Conservation (phyloP, 2,888 invertebrate species). For the Fabriciana adippe region DNA sequence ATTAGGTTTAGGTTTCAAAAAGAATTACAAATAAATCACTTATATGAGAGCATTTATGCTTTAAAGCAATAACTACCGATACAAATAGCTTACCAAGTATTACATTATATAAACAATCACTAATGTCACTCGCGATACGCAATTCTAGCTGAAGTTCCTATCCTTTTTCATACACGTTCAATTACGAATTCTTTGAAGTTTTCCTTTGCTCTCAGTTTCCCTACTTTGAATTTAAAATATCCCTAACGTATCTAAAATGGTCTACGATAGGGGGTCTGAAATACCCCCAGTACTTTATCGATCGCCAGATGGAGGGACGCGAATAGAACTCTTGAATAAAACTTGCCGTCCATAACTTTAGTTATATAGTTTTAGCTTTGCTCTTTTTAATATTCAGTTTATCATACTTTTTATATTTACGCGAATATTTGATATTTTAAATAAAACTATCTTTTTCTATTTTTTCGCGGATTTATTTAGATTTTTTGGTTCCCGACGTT, state of each 20-base stretch:
- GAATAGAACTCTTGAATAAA: constrained; percentile 23
- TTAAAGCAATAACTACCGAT: neutral
- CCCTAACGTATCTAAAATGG: constrained; percentile 27
- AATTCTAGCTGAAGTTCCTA: constrained; percentile 1
- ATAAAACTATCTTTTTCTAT: no score
- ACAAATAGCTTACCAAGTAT: neutral
- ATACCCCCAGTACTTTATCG: constrained; percentile 28
- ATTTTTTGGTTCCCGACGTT: no score
- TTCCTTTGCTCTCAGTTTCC: constrained; percentile 20
- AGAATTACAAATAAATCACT: no score
- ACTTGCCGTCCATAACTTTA: neutral
- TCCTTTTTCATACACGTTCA: constrained; percentile 16
- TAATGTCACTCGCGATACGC: neutral
- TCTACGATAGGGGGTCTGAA: constrained; percentile 24
- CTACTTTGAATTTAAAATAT: constrained; percentile 37
- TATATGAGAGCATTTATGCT: no score
- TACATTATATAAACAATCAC: constrained; percentile 13
- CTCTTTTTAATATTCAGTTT: neutral
- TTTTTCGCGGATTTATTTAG: no score
- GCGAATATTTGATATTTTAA: no score
- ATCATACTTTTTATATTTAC: no score
- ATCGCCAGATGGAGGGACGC: constrained; percentile 12
- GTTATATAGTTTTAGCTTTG: neutral
- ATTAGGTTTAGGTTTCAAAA: no score
- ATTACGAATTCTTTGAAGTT: constrained; percentile 37